Evolutionary conservation across 2,888 invertebrate species (phyloP).

Genomic region (Amiota mariae): DNA sequence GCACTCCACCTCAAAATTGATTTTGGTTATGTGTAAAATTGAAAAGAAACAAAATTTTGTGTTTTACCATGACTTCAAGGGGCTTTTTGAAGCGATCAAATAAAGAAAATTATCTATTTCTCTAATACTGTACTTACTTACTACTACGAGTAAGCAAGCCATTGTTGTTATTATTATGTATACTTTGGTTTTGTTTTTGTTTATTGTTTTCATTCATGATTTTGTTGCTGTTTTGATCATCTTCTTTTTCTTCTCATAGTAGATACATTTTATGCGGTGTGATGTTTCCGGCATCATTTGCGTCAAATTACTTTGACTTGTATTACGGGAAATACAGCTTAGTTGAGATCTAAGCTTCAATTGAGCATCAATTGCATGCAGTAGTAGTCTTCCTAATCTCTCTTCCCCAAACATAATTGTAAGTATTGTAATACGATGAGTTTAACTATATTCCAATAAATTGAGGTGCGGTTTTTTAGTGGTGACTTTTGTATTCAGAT

Average conservation of each 20-base stretch:
- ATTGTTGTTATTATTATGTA: too few species aligned
- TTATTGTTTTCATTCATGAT: background rate
- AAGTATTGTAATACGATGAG: too few species aligned
- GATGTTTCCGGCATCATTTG: slow-evolving; percentile 26
- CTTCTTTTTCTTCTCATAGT: slow-evolving; percentile 14
- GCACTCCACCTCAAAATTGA: slow-evolving; percentile 24
- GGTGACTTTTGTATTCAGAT: too few species aligned
- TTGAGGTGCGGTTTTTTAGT: too few species aligned
- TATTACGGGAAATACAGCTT: slow-evolving; percentile 8
- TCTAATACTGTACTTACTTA: too few species aligned
- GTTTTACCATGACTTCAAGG: background rate
- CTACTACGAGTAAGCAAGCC: too few species aligned
- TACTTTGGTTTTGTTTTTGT: too few species aligned
- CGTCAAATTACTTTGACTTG: slow-evolving; percentile 24
- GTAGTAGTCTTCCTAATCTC: slow-evolving; percentile 4
- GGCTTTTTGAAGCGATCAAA: slow-evolving; percentile 8
- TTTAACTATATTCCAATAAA: too few species aligned
- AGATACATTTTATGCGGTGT: background rate
- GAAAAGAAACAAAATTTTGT: background rate
- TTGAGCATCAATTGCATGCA: background rate
- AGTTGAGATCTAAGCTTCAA: background rate
- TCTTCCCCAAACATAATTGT: background rate
- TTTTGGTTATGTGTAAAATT: slow-evolving; percentile 20
- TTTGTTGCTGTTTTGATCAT: slow-evolving; percentile 6
- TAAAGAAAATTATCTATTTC: background rate